phyloP scores from a whole-genome alignment of 2,888 invertebrate species.

The Periphyllus acericola region DNA sequence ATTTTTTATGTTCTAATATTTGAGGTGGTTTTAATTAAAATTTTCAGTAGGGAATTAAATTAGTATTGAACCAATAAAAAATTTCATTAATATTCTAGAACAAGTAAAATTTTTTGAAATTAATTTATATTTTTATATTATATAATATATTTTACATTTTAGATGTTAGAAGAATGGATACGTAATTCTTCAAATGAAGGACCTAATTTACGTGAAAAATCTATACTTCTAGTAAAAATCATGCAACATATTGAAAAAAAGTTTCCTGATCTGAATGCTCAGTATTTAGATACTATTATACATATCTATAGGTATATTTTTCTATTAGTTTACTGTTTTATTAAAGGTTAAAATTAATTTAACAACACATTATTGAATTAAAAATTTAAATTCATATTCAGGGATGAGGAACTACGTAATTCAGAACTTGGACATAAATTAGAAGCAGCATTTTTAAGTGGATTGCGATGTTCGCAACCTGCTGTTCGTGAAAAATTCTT shows the following conservation, averaged over 20 bases:
- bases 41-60: background rate
- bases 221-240: conserved; percentile 90
- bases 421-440: conserved; percentile 91
- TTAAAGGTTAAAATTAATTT: background rate
- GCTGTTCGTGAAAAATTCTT: conserved; percentile 92
- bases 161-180: conserved; percentile 98
- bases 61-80: background rate
- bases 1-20: too few relatives aligned
- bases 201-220: conserved; percentile 91
- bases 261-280: conserved; percentile 90
- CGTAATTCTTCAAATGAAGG: conserved; percentile 68
- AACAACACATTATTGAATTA: background rate
- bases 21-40: too few relatives aligned
- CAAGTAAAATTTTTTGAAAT: too few relatives aligned
- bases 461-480: conserved; percentile 89
- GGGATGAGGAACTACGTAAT: conserved; percentile 74
- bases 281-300: conserved; percentile 91
- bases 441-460: conserved; percentile 93
- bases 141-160: conserved; percentile 64
- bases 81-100: too few relatives aligned
- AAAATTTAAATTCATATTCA: conserved; percentile 67
- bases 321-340: background rate
- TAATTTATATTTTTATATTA: too few relatives aligned
- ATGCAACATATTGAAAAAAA: conserved; percentile 94
- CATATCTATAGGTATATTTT: conserved; percentile 79